Percentiles rank a stretch among this genome's conserved stretches.
These are phyloP conservation scores for Tetragonula carbonaria DNA, from an alignment of 2,888 invertebrate species.

Conservation along the genomic window DNA sequence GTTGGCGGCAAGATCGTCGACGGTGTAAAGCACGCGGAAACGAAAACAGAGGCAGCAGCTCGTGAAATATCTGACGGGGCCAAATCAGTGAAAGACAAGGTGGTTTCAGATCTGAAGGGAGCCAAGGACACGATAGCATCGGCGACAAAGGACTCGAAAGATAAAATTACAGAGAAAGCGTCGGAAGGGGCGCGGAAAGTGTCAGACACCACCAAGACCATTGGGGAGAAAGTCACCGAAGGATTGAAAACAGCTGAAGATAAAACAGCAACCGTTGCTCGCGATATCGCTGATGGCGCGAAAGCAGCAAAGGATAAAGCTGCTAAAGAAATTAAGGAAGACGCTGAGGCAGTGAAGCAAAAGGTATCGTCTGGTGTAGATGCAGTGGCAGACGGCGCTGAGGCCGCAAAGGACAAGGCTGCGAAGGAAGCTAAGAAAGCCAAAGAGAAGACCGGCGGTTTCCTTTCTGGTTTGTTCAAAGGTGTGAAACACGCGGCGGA, in stretches of 20 bases:
- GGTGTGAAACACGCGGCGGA: slow-evolving; percentile 72
- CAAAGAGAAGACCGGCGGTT: slow-evolving; percentile 72
- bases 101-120: slow-evolving; percentile 47
- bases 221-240: slow-evolving; percentile 21
- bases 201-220: neutral
- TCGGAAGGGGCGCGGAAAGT: neutral
- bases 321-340: slow-evolving; percentile 59
- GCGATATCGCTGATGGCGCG: neutral
- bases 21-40: neutral
- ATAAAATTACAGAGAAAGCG: slow-evolving; percentile 44
- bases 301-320: slow-evolving; percentile 56
- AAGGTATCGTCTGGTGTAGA: slow-evolving; percentile 27
- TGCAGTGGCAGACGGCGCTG: slow-evolving; percentile 39
- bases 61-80: neutral
- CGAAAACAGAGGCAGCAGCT: neutral
- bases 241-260: slow-evolving; percentile 7
- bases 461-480: slow-evolving; percentile 76
- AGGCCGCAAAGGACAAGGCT: slow-evolving; percentile 61
- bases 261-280: slow-evolving; percentile 9
- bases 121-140: slow-evolving; percentile 50
- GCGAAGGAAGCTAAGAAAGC: slow-evolving; percentile 69
- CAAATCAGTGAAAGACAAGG: slow-evolving; percentile 10
- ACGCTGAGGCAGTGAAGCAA: slow-evolving; percentile 11
- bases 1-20: slow-evolving; percentile 3
- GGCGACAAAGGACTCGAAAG: slow-evolving; percentile 56